Conservation (phyloP, 2,888 invertebrate species). For the Phalangium opilio region DNA sequence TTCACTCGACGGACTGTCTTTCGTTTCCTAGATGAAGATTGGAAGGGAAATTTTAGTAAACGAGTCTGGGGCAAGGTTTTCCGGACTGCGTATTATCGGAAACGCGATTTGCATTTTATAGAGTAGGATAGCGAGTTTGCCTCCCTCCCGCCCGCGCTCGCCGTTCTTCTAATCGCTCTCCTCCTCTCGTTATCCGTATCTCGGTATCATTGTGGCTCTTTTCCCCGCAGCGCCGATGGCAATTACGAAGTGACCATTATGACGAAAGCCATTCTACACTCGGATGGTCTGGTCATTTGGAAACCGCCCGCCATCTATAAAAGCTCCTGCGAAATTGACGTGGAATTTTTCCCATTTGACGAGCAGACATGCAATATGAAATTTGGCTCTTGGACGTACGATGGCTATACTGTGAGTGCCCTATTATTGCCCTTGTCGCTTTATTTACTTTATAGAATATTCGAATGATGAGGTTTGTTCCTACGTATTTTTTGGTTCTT, state of each 20-base stretch:
- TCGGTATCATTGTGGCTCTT: too few species aligned
- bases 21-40: too few species aligned
- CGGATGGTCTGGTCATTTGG: slow-evolving; percentile 61
- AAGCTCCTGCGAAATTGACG: slow-evolving; percentile 73
- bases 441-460: background rate
- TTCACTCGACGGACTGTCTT: too few species aligned
- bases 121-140: too few species aligned
- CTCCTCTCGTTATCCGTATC: too few species aligned
- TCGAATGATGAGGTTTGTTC: background rate
- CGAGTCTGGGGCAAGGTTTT: too few species aligned
- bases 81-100: too few species aligned
- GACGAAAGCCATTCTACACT: slow-evolving; percentile 61
- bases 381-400: slow-evolving; percentile 81
- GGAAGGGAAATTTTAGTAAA: too few species aligned
- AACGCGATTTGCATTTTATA: too few species aligned
- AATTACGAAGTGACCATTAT: slow-evolving; percentile 81
- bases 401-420: slow-evolving; percentile 31
- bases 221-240: slow-evolving; percentile 47
- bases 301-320: slow-evolving; percentile 87
- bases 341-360: slow-evolving; percentile 71
- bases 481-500: background rate
- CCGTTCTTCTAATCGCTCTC: too few species aligned
- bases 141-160: too few species aligned
- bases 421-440: background rate
- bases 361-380: slow-evolving; percentile 77